phyloP scores from a whole-genome alignment of 2,113 vertebrate genomes.

The Myotis lucifugus region DNA sequence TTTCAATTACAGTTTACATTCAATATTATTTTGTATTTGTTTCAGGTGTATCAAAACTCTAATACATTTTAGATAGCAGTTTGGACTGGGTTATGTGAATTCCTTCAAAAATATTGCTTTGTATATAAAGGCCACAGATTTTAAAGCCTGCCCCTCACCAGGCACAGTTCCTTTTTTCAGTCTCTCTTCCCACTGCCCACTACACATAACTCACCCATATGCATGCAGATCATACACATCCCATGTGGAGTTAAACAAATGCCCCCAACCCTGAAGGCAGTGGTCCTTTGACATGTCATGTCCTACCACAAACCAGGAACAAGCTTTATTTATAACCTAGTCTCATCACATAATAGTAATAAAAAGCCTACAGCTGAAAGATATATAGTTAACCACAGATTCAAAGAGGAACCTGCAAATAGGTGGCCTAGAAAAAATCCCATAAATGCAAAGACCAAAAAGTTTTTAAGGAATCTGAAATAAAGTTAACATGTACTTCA shows the following conservation, averaged over 20 bases:
- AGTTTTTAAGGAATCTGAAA: slow-evolving; percentile 48
- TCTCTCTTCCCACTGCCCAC: not conserved
- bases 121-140: not conserved
- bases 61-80: not conserved
- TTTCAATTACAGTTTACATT: not conserved
- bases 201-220: not conserved
- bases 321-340: slow-evolving; percentile 43
- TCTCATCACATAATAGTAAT: slow-evolving; percentile 20
- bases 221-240: not conserved
- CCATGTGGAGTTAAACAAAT: not conserved
- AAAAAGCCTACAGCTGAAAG: not conserved
- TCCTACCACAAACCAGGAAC: not conserved
- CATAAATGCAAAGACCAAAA: slow-evolving; percentile 4
- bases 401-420: slow-evolving; percentile 18
- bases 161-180: not conserved
- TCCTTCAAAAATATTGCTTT: slow-evolving; percentile 33
- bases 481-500: slow-evolving; percentile 18
- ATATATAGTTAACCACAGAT: slow-evolving; percentile 34
- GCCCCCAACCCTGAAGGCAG: not conserved
- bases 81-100: slow-evolving; percentile 29
- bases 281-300: not conserved
- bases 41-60: not conserved
- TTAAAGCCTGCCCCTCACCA: not conserved
- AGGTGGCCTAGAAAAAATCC: not conserved
- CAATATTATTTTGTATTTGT: not conserved